Base-by-base conservation (phyloP, 2,797 vertebrate genomes). In the Scomberomorus guttatus region DNA sequence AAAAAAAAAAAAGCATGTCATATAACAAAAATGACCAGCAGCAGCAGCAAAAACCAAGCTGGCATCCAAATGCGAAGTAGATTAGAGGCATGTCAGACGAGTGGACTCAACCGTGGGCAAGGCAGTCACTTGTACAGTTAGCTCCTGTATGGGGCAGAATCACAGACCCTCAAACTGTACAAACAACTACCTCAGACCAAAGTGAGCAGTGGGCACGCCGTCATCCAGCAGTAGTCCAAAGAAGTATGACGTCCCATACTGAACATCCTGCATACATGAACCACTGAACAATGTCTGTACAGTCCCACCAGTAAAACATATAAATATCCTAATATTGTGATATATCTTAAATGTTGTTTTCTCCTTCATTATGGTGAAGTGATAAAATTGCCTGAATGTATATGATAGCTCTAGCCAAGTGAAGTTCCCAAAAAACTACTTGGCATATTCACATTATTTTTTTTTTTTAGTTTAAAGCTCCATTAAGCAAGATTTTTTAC, bases 91-190 rank as follows among this genome's bases (percentile, higher is more conserved):
- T 44, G 17, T 83, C 25, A 51, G 95, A 83, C 15, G 94, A 90
- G 42, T n/a, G 34, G 65, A 96, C 98, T 86, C 97, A 92, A 95
- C 95, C 96, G 95, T 97, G 95, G 96, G 98, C 98, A 99, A 99
- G 98, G 98, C 98, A 99, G 98, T 99, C 96, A 97, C 95, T 97
- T 99, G 98, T 99, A 99, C 98, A 99, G 98, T 99, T 99, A 99
- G 97, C 98, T 99, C 98, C 98, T 97, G 96, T 97, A 97, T 97
- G 96, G 98, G 98, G 97, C 96, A 98, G 96, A 98, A 99, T 98
- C 97, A 97, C 96, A 98, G 97, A 99, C 98, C 98, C 98, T 98
- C 96, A 99, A 99, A 99, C 98, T 99, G 98, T 99, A 99, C 98
- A 99, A 99, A 99, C 97, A 99, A 99, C 98, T 99, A 99, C 98